Conservation (phyloP, 2,797 vertebrate species). For the Hemibagrus guttatus region DNA sequence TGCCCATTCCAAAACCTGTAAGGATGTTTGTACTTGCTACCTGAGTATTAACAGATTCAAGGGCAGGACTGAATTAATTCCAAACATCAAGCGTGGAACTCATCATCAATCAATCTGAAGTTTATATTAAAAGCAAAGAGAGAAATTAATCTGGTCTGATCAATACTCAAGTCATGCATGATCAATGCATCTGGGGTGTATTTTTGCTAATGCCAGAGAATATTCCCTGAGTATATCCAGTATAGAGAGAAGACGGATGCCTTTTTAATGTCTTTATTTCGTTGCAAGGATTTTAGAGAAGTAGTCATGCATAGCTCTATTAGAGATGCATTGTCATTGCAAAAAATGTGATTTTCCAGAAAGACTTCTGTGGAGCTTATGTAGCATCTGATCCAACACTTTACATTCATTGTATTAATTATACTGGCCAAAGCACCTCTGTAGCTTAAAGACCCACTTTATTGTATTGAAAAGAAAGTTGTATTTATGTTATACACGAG, state of each 20-base stretch:
- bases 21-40: neutral
- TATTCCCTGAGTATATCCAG: neutral
- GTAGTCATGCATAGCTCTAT: neutral
- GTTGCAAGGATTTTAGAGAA: neutral
- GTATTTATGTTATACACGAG: neutral
- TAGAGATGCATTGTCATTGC: neutral
- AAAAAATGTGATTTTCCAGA: neutral
- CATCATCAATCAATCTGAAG: conserved; percentile 34
- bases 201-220: conserved; percentile 27
- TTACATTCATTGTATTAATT: neutral
- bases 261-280: conserved; percentile 21
- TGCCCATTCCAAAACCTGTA: neutral
- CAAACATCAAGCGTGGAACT: conserved; percentile 44
- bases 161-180: conserved; percentile 42
- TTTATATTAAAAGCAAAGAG: conserved; percentile 30
- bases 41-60: conserved; percentile 10
- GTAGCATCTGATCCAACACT: neutral
- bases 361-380: neutral
- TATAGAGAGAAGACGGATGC: neutral
- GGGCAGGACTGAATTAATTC: conserved; percentile 48
- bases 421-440: neutral
- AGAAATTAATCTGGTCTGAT: conserved; percentile 55
- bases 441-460: neutral
- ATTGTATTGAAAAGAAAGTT: neutral
- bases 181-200: conserved; percentile 49